phyloP scores from a whole-genome alignment of 1,140 invertebrate genomes.

The Zaprionus gabonicus region DNA sequence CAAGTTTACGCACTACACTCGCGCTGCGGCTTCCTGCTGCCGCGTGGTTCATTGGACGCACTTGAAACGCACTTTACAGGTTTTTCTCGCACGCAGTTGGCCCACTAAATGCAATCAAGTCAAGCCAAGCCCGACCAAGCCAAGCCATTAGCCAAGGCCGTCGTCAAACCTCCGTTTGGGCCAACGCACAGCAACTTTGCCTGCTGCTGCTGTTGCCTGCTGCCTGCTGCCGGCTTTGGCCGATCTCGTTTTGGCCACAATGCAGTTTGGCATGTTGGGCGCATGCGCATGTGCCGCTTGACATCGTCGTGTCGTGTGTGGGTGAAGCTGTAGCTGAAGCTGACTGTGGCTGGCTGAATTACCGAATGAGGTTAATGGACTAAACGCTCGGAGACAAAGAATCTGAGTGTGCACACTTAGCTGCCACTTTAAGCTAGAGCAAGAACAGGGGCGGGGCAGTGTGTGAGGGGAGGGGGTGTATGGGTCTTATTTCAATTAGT shows the following conservation, averaged over 20 bases:
- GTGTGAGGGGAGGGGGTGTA: not conserved
- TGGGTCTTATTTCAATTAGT: constrained; percentile 15
- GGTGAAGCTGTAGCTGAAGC: constrained; percentile 14
- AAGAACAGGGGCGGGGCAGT: not conserved
- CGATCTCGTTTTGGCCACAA: constrained; percentile 41
- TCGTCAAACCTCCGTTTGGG: constrained; percentile 19
- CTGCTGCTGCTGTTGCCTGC: constrained; percentile 3
- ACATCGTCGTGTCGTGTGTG: constrained; percentile 25
- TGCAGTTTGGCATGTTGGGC: constrained; percentile 29
- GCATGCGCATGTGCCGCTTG: constrained; percentile 22
- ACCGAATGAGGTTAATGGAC: constrained; percentile 68
- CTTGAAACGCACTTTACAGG: constrained; percentile 60
- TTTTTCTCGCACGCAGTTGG: constrained; percentile 60
- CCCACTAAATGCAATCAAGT: constrained; percentile 45
- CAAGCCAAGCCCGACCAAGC: not conserved
- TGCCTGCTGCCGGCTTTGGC: constrained; percentile 36
- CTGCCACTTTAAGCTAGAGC: not conserved
- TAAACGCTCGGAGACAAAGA: constrained; percentile 34
- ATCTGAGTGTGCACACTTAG: not conserved
- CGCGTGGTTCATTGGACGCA: constrained; percentile 57
- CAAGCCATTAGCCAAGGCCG: constrained; percentile 37
- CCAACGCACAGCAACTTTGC: constrained; percentile 51
- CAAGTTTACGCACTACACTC: constrained; percentile 69
- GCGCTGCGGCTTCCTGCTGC: constrained; percentile 56
- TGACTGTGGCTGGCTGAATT: constrained; percentile 49